These are phyloP conservation scores for Myotis brandtii DNA, from an alignment of 2,113 vertebrate species.

Conservation along the genomic window DNA sequence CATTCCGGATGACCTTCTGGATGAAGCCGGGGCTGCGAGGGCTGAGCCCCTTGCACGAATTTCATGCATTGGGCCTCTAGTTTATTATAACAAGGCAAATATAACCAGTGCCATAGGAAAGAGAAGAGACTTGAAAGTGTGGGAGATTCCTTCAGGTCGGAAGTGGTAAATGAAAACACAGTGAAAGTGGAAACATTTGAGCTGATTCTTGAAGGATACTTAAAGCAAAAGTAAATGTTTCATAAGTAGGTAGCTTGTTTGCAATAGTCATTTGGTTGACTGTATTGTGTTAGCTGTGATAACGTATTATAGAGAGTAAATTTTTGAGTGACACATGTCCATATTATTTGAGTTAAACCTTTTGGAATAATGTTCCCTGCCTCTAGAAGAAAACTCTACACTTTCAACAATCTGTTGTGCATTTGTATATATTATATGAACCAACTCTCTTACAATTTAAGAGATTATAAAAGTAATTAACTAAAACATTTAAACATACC, in stretches of 20 bases:
- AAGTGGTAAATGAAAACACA: constrained; percentile 24
- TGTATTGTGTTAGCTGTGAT: background rate
- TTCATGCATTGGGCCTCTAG: too few species aligned
- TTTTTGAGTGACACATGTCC: background rate
- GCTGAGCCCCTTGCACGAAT: too few species aligned
- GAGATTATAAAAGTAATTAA: background rate
- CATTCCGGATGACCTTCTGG: too few species aligned
- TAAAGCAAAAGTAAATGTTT: constrained; percentile 51
- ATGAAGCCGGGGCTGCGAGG: too few species aligned
- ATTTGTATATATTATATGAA: constrained; percentile 43
- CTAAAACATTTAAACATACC: constrained; percentile 29
- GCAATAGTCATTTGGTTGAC: background rate
- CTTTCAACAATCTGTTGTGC: background rate
- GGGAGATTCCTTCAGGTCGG: background rate
- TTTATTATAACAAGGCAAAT: background rate
- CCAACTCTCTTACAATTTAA: constrained; percentile 25
- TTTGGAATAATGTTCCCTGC: background rate
- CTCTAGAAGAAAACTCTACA: constrained; percentile 44
- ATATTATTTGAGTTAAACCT: constrained; percentile 46
- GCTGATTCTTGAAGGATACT: background rate
- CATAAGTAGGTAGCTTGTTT: constrained; percentile 28
- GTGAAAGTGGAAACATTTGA: constrained; percentile 19
- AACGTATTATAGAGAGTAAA: background rate
- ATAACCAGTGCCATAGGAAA: background rate
- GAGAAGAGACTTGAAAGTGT: background rate